Conservation (phyloP, 2,797 vertebrate species). For the Moxostoma hubbsi region DNA sequence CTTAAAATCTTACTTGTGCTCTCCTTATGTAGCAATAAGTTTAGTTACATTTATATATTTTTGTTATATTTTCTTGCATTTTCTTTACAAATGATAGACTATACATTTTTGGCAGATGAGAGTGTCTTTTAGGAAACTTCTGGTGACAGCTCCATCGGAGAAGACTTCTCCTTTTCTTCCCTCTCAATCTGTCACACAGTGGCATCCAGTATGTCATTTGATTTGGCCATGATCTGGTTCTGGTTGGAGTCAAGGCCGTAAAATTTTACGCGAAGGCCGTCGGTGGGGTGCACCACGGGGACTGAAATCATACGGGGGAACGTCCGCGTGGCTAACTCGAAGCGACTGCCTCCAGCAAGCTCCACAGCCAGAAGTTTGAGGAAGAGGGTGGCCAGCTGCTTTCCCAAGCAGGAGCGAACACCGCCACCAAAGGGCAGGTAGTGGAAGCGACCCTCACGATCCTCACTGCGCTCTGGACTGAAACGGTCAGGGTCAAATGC, state of each 20-base stretch:
- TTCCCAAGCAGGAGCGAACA: slow-evolving; percentile 93
- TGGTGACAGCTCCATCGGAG: slow-evolving; percentile 57
- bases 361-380: slow-evolving; percentile 92
- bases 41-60: slow-evolving; percentile 67
- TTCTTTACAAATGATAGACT: slow-evolving; percentile 72
- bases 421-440: slow-evolving; percentile 96
- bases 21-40: slow-evolving; percentile 73
- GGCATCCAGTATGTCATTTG: slow-evolving; percentile 89
- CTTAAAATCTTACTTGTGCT: slow-evolving; percentile 38
- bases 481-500: slow-evolving; percentile 95
- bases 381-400: slow-evolving; percentile 94
- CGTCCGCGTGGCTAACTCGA: slow-evolving; percentile 91
- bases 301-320: slow-evolving; percentile 91
- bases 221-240: slow-evolving; percentile 95
- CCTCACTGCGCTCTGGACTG: slow-evolving; percentile 87
- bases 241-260: slow-evolving; percentile 97
- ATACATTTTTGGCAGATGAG: slow-evolving; percentile 80
- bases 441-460: slow-evolving; percentile 95
- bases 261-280: slow-evolving; percentile 94
- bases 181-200: slow-evolving; percentile 80
- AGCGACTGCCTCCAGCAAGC: slow-evolving; percentile 91
- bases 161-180: slow-evolving; percentile 53
- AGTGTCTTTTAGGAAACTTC: slow-evolving; percentile 63
- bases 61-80: slow-evolving; percentile 64
- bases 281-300: slow-evolving; percentile 92